Evolutionary conservation across 1,140 invertebrate species (phyloP).

Genomic region (Dendrolimus kikuchii): DNA sequence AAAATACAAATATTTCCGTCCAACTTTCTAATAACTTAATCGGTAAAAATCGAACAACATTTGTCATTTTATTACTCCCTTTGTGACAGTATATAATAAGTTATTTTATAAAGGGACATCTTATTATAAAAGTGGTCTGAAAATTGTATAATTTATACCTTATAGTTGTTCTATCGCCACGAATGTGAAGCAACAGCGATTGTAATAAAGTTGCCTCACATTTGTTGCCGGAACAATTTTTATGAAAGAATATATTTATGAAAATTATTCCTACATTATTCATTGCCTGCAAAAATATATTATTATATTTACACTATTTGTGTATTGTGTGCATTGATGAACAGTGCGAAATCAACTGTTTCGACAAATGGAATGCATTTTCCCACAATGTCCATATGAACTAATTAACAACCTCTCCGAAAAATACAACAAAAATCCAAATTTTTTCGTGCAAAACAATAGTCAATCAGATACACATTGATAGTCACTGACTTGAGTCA

Average conservation of each 20-base stretch:
- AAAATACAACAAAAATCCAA: conserved; percentile 35
- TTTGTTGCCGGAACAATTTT: too few relatives aligned
- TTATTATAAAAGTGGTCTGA: conserved; percentile 37
- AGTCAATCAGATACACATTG: conserved; percentile 29
- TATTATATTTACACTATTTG: conserved; percentile 30
- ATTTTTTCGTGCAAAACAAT: conserved; percentile 29
- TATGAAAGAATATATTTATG: too few relatives aligned
- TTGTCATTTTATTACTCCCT: conserved; percentile 57
- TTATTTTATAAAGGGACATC: conserved; percentile 34
- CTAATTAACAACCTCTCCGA: conserved; percentile 36
- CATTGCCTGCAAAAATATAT: conserved; percentile 40
- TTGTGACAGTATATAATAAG: conserved; percentile 48
- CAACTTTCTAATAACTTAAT: conserved; percentile 55
- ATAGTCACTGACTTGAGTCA: conserved; percentile 17
- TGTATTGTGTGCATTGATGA: conserved; percentile 47
- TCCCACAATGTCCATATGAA: conserved; percentile 48
- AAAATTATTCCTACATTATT: conserved; percentile 13
- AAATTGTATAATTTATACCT: conserved; percentile 21
- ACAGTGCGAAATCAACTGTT: conserved; percentile 50
- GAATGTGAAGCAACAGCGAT: too few relatives aligned
- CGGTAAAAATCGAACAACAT: conserved; percentile 64
- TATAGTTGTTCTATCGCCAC: too few relatives aligned
- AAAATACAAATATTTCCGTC: conserved; percentile 68
- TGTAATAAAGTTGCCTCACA: too few relatives aligned
- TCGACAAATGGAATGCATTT: conserved; percentile 63